These are phyloP conservation scores for Parus major DNA, from an alignment of 2,113 vertebrate genomes.

Conservation along the genomic window DNA sequence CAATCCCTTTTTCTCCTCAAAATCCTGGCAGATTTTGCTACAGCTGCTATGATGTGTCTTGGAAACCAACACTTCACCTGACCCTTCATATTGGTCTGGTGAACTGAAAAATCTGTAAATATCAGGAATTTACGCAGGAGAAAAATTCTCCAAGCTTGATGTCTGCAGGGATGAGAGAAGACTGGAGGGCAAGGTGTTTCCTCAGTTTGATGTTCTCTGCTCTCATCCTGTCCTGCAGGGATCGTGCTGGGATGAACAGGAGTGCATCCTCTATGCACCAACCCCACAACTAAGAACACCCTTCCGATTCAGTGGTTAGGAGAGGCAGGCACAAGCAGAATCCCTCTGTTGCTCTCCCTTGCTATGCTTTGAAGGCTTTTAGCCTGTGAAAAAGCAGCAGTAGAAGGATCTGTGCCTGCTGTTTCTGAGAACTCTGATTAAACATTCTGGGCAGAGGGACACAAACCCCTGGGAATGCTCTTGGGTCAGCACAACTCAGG, in stretches of 20 bases:
- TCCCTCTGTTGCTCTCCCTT: background rate
- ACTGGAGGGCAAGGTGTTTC: background rate
- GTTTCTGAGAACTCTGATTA: background rate
- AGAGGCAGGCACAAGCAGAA: background rate
- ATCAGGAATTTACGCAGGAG: background rate
- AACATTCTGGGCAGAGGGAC: background rate
- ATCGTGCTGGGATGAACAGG: background rate
- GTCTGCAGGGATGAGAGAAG: background rate
- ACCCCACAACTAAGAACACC: background rate
- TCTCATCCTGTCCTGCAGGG: background rate
- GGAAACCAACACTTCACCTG: background rate
- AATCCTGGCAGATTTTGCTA: background rate
- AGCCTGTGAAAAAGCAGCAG: background rate
- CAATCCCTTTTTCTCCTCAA: background rate
- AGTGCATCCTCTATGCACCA: background rate
- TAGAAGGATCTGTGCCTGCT: background rate
- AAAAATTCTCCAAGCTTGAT: background rate
- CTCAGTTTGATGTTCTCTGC: background rate
- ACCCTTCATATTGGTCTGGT: background rate
- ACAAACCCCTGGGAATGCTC: background rate
- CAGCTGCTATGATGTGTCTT: background rate
- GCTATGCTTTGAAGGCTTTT: background rate
- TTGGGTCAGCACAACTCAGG: rapidly evolving
- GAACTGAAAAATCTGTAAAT: background rate
- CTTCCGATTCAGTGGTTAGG: background rate